These are phyloP conservation scores for Planococcus citri DNA, from an alignment of 1,140 invertebrate genomes.

Conservation along the genomic window DNA sequence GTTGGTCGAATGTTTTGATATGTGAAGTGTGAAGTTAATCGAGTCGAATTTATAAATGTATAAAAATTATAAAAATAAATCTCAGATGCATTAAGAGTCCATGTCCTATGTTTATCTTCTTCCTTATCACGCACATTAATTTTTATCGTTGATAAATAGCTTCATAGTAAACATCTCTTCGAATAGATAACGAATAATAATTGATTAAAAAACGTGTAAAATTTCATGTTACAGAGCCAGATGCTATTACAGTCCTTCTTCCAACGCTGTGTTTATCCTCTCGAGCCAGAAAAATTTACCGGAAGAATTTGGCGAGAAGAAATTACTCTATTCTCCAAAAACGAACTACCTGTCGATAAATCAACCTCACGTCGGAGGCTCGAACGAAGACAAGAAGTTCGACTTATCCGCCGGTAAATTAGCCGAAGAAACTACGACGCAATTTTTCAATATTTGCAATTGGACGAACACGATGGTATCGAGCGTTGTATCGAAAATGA, in stretches of 20 bases:
- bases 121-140: too few relatives aligned
- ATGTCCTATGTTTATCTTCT: too few relatives aligned
- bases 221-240: not conserved
- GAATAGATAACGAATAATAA: too few relatives aligned
- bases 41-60: too few relatives aligned
- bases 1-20: too few relatives aligned
- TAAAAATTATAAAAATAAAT: too few relatives aligned
- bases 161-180: too few relatives aligned
- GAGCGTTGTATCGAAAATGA: not conserved
- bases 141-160: too few relatives aligned
- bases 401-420: not conserved
- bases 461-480: constrained; percentile 10
- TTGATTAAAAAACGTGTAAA: too few relatives aligned
- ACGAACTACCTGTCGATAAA: not conserved
- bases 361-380: not conserved
- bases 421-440: not conserved
- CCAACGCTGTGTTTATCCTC: not conserved
- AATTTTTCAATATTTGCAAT: constrained; percentile 3
- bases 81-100: too few relatives aligned
- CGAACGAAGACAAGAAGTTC: not conserved
- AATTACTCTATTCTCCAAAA: not conserved
- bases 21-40: too few relatives aligned
- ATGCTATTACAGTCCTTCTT: not conserved
- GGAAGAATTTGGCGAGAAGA: not conserved
- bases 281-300: not conserved